These are phyloP conservation scores for Operophtera brumata DNA, from an alignment of 2,888 invertebrate species.

Conservation along the genomic window DNA sequence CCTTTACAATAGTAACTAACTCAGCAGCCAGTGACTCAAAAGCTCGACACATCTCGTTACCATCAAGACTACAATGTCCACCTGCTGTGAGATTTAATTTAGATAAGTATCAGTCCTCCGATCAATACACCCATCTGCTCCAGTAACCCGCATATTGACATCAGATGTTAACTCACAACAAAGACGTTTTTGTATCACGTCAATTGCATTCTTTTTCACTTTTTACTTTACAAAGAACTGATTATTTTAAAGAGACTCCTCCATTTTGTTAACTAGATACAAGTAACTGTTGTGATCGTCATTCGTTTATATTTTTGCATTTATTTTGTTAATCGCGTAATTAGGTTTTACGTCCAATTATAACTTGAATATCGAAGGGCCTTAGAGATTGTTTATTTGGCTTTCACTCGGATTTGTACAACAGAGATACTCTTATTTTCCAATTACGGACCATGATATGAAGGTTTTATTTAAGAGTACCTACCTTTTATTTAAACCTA, in stretches of 20 bases:
- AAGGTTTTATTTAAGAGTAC: slow-evolving; percentile 9
- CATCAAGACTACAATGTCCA: slow-evolving; percentile 54
- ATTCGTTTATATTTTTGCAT: neutral
- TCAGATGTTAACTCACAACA: slow-evolving; percentile 53
- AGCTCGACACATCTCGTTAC: slow-evolving; percentile 26
- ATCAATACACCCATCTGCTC: slow-evolving; percentile 59
- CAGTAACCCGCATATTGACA: slow-evolving; percentile 64
- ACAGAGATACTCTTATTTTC: slow-evolving; percentile 21
- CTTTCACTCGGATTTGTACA: slow-evolving; percentile 24
- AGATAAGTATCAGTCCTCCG: slow-evolving; percentile 61
- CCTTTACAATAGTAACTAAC: neutral
- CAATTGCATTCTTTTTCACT: slow-evolving; percentile 44
- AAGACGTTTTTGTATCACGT: slow-evolving; percentile 52
- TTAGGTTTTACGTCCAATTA: slow-evolving; percentile 9
- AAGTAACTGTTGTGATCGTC: slow-evolving; percentile 26
- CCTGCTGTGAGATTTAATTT: slow-evolving; percentile 71
- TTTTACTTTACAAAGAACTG: slow-evolving; percentile 37
- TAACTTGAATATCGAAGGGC: slow-evolving; percentile 5
- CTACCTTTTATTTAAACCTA: neutral
- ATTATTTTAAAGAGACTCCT: slow-evolving; percentile 37
- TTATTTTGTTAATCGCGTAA: too few species aligned
- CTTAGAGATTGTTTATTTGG: slow-evolving; percentile 14
- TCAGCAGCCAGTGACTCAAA: neutral
- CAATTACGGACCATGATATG: slow-evolving; percentile 31
- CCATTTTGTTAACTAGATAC: slow-evolving; percentile 41